Conservation (phyloP, 2,113 vertebrate genomes). For the Daboia siamensis region DNA sequence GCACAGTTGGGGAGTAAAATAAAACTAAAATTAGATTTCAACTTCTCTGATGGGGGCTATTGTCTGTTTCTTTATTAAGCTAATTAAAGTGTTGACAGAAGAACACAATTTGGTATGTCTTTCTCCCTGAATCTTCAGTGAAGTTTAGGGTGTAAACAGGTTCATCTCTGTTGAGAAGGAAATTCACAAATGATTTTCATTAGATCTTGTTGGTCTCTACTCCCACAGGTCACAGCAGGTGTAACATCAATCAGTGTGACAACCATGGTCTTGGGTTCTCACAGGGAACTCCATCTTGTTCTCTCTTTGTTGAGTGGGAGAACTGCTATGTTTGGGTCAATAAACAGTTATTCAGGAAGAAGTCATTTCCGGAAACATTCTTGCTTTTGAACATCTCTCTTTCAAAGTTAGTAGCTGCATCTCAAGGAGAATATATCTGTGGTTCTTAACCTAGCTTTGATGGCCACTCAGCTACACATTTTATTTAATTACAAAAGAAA, state of each 20-base stretch:
- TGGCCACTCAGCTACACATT: background rate
- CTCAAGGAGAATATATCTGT: constrained; percentile 32
- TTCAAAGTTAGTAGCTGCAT: constrained; percentile 26
- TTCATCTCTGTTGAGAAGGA: constrained; percentile 22
- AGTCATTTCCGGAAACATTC: constrained; percentile 45
- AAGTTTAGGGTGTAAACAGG: constrained; percentile 22
- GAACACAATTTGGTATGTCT: background rate
- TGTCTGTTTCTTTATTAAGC: constrained; percentile 52
- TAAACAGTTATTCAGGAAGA: constrained; percentile 23
- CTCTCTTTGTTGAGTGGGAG: background rate
- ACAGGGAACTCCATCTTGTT: constrained; percentile 2
- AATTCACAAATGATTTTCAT: constrained; percentile 31
- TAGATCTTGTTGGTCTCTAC: constrained; percentile 32
- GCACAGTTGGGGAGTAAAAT: constrained; percentile 6
- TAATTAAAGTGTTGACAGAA: constrained; percentile 45
- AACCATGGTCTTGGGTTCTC: constrained; percentile 25
- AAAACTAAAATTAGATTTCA: constrained; percentile 5
- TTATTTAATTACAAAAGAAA: background rate
- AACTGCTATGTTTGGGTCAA: constrained; percentile 58
- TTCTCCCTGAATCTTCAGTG: constrained; percentile 20
- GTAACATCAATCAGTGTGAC: constrained; percentile 46
- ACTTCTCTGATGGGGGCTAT: background rate
- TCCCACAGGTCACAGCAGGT: constrained; percentile 46
- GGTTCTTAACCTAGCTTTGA: background rate
- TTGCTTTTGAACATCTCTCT: constrained; percentile 36